Base-by-base conservation (phyloP, 2,113 vertebrate genomes). In the Hylia prasina region DNA sequence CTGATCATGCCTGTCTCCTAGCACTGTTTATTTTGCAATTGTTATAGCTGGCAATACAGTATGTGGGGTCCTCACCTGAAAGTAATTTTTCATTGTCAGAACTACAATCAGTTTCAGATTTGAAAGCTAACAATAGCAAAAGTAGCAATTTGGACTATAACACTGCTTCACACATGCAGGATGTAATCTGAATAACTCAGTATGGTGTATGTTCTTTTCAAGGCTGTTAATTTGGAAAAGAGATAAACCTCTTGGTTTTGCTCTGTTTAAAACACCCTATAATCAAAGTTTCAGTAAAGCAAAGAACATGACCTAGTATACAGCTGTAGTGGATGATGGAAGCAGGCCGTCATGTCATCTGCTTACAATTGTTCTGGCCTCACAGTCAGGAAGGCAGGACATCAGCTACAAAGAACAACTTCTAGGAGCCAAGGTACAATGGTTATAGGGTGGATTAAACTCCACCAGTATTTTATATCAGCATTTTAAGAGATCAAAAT, bases 161-260 rank as follows among this genome's bases (percentile, higher is more conserved):
- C 44, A 57, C 3, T 2, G 25, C 72, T 39, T 65, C 50, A 45
- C 5, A 7, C 17, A 73, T 0, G 2, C 25, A 73, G 42, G 45
- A 87, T 13, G n/a, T 21, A 86, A 81, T 87, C n/a, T 23, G 40
- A 77, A 13, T 11, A 63, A 54, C 3, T 2, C 54, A 70, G 23
- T 61, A 24, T 8, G 7, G 7, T 31, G 8, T 25, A 57, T 0
- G 0, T 24, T 87, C 30, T 33, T 35, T 45, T 9, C 3, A 25
- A 91, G 63, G 31, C 15, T 86, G 25, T 27, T 70, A 77, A 63
- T 57, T 48, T 50, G 54, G 21, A 95, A 81, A 35, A 61, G n/a
- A 81, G 11, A 3, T 73, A 61, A 88, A 72, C 13, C 13, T 82
- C 37, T 48, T 66, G 2, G 45, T 65, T 81, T 28, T 19, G 3